Base-by-base conservation (phyloP, 2,113 vertebrate genomes). In the Epinephelus moara region DNA sequence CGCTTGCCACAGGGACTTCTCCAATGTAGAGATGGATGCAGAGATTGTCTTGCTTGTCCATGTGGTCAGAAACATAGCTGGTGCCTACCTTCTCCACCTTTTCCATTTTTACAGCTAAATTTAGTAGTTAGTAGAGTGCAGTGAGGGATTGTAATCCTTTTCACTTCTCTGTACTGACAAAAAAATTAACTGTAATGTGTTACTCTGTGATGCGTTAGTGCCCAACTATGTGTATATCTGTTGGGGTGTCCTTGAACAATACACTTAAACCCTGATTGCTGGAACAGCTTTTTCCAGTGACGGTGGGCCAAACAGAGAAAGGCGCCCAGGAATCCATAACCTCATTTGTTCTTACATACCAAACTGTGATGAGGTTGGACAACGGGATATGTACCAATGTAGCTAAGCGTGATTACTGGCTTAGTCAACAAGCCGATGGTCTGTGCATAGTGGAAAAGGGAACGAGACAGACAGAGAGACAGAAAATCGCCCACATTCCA, bases 281-380 rank as follows among this genome's bases (percentile, higher is more conserved):
- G 55, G 21, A 70, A 59, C 9, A 23, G 12, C 42, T 25, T 72
- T 70, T 82, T 45, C 63, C 21, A 50, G 53, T 45, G 52, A 62
- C 37, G 27, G 47, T 37, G 21, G 52, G 61, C 56, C 71, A 33
- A 64, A 73, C 64, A 70, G 25, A 72, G 33, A 49, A 75, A 56
- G 27, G 30, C 71, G 37, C 37, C 49, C 56, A 64, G 55, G 76
- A 85, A 82, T 85, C 72, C 57, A 40, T 30, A 80, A 69, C 55
- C 67, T 86, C 23, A 78, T 87, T 88, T 89, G 77, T 84, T 80
- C 50, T 78, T 75, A 62, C 78, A 88, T 81, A 87, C 75, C 82
- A 69, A 62, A 78, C 62, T 67, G 71, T 68, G 57, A 90, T 81
- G 83, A 67, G 68, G 52, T 53, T 63, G 57, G 68, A 80, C 56